A percentile compares a stretch with the other conserved stretches of the same genome.
These are phyloP conservation scores for Stictocephala bisonia DNA, from an alignment of 2,888 invertebrate genomes.

Conservation along the genomic window DNA sequence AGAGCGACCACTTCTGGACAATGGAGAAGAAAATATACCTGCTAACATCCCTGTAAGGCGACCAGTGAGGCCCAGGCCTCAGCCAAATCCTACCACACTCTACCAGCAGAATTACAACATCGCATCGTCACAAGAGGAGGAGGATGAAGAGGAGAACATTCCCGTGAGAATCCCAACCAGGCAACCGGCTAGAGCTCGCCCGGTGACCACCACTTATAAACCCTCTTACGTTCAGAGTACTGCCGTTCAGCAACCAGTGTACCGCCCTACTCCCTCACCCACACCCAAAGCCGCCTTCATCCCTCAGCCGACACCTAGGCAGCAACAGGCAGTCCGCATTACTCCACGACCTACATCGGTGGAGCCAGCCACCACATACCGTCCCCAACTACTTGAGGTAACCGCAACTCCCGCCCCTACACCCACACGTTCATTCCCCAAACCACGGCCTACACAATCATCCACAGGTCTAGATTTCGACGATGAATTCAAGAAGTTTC, in stretches of 20 bases:
- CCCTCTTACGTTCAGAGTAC: constrained; percentile 42
- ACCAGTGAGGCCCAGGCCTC: constrained; percentile 56
- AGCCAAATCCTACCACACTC: constrained; percentile 70
- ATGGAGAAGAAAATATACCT: constrained; percentile 71
- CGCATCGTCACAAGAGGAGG: constrained; percentile 62
- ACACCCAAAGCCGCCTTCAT: constrained; percentile 50
- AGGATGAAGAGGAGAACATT: constrained; percentile 64
- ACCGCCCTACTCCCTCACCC: constrained; percentile 47
- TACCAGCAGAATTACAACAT: constrained; percentile 77
- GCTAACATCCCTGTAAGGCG: constrained; percentile 70
- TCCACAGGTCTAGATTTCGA: constrained; percentile 70
- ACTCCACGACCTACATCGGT: constrained; percentile 56
- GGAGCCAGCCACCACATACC: constrained; percentile 74
- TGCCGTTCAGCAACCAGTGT: constrained; percentile 26
- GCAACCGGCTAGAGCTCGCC: constrained; percentile 61
- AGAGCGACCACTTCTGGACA: constrained; percentile 66
- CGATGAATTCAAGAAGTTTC: constrained; percentile 80
- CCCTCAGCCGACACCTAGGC: constrained; percentile 34
- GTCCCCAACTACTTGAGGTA: constrained; percentile 70
- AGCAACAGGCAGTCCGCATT: constrained; percentile 50
- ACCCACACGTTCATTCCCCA: constrained; percentile 43
- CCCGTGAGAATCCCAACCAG: constrained; percentile 63
- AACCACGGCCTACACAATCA: constrained; percentile 45
- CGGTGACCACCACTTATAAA: constrained; percentile 42
- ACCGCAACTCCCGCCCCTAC: constrained; percentile 53